phyloP scores from a whole-genome alignment of 2,113 vertebrate genomes.

The Amphiprion ocellaris region DNA sequence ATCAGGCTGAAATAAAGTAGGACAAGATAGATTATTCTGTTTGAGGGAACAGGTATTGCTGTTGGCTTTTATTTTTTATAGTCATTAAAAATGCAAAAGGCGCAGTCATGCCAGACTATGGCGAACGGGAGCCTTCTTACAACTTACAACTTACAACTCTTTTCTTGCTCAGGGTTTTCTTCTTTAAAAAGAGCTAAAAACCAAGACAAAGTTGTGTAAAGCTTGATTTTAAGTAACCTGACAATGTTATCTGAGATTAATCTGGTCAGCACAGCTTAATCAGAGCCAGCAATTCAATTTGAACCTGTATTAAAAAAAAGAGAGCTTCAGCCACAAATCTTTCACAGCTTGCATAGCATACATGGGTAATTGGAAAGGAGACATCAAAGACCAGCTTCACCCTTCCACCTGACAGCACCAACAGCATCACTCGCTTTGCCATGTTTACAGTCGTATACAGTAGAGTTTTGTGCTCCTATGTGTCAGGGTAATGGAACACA shows the following conservation, averaged over 20 bases:
- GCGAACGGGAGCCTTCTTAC: background rate
- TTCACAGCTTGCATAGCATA: background rate
- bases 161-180: background rate
- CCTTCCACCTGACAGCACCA: conserved; percentile 3
- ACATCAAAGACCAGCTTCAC: background rate
- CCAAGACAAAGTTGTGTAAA: background rate
- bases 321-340: background rate
- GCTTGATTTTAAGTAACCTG: background rate
- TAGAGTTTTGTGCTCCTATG: background rate
- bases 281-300: background rate
- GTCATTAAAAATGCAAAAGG: conserved; percentile 43
- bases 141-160: too few relatives aligned
- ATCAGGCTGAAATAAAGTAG: conserved; percentile 12
- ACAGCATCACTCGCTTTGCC: conserved; percentile 7
- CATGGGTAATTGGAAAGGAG: background rate
- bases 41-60: conserved; percentile 3
- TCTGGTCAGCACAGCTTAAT: background rate
- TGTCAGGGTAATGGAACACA: background rate
- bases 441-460: background rate
- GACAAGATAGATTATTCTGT: background rate
- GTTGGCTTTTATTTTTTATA: conserved; percentile 11
- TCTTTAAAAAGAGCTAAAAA: background rate
- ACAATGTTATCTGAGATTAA: background rate
- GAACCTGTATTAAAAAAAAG: background rate
- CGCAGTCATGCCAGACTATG: conserved; percentile 9